Conservation (phyloP, 2,113 vertebrate species). For the Anguilla rostrata region DNA sequence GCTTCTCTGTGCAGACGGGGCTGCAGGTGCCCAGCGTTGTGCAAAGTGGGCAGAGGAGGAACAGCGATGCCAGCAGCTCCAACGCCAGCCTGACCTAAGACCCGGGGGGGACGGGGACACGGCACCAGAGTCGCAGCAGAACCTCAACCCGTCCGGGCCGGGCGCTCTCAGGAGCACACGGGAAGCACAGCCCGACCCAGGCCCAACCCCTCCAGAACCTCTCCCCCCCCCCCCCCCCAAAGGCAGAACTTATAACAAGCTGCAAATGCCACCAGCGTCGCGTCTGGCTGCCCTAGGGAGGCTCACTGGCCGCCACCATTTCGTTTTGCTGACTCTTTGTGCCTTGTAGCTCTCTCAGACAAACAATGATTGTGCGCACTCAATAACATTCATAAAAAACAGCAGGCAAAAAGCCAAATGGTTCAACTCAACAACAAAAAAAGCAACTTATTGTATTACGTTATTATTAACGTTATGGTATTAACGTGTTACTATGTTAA, state of each 20-base stretch:
- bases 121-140: constrained; percentile 31
- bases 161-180: neutral
- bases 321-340: constrained; percentile 35
- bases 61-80: constrained; percentile 91
- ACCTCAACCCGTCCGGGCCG: constrained; percentile 31
- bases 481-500: neutral
- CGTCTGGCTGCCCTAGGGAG: neutral
- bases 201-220: neutral
- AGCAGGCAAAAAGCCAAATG: neutral
- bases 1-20: constrained; percentile 85
- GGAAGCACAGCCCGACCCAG: neutral
- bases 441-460: neutral
- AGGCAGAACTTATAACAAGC: constrained; percentile 9
- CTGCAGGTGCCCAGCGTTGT: constrained; percentile 88
- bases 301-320: constrained; percentile 5
- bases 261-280: neutral
- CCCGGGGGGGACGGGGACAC: constrained; percentile 5
- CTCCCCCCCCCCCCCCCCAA: neutral
- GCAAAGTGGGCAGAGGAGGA: constrained; percentile 84
- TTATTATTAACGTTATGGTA: neutral
- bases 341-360: constrained; percentile 41
- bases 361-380: neutral
- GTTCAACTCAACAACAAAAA: neutral
- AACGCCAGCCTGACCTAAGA: constrained; percentile 86
- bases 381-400: no score